These are phyloP conservation scores for Melitaea athalia DNA, from an alignment of 2,888 invertebrate species.

Conservation along the genomic window DNA sequence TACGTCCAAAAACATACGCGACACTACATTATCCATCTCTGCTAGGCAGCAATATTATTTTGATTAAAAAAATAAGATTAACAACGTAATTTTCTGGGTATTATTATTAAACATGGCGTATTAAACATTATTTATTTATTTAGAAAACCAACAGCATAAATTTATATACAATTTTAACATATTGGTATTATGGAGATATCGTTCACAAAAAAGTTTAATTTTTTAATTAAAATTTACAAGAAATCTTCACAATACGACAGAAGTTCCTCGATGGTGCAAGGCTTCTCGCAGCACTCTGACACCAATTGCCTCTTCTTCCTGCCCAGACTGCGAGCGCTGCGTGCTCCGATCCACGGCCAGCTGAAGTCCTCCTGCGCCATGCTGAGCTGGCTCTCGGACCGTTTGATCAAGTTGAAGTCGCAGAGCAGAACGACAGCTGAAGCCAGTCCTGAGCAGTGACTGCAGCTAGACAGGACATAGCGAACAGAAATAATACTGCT, in stretches of 20 bases:
- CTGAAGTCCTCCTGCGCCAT: slow-evolving; percentile 14
- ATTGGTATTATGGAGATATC: no score
- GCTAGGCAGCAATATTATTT: no score
- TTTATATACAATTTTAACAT: no score
- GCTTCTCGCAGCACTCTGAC: slow-evolving; percentile 52
- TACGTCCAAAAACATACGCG: no score
- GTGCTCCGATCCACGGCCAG: slow-evolving; percentile 46
- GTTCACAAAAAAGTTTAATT: no score
- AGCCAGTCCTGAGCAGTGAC: slow-evolving; percentile 32
- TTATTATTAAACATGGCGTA: no score
- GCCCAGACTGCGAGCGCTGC: slow-evolving; percentile 40
- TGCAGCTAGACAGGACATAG: background rate
- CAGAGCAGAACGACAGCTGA: slow-evolving; percentile 38
- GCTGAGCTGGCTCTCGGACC: slow-evolving; percentile 20
- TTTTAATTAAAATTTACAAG: no score
- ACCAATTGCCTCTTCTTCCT: slow-evolving; percentile 50
- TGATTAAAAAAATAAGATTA: no score
- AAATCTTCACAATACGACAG: slow-evolving; percentile 30
- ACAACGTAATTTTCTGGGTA: no score
- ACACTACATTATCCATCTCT: no score
- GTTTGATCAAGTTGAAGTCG: slow-evolving; percentile 36
- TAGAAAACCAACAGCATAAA: no score
- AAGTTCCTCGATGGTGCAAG: slow-evolving; percentile 42
- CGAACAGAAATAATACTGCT: background rate
- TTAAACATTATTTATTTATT: no score